Percentiles rank a stretch among this genome's conserved stretches.
These are phyloP conservation scores for Apolygus lucorum DNA, from an alignment of 1,140 invertebrate species.

Conservation along the genomic window DNA sequence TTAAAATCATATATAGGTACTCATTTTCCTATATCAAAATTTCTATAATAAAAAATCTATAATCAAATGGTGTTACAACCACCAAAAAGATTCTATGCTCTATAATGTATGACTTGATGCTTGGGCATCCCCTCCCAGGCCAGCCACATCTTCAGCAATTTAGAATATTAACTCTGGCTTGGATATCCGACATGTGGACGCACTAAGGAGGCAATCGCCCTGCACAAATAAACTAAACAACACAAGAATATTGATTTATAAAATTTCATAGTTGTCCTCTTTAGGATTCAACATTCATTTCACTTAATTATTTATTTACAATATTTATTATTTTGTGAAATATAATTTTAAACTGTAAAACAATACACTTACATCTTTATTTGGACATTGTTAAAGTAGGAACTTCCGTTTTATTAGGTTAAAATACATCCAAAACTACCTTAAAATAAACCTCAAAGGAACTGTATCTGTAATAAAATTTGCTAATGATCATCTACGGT, in stretches of 20 bases:
- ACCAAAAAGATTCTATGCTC: slow-evolving; percentile 2
- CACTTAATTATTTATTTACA: slow-evolving; percentile 22
- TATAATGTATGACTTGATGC: background rate
- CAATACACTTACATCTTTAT: slow-evolving; percentile 15
- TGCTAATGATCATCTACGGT: background rate
- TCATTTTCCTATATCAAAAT: slow-evolving; percentile 21
- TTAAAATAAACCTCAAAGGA: slow-evolving; percentile 15
- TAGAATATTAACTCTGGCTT: background rate
- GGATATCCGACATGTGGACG: background rate
- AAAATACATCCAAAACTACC: slow-evolving; percentile 10
- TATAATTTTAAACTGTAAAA: slow-evolving; percentile 6
- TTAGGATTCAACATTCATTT: background rate
- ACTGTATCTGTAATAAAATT: slow-evolving; percentile 4
- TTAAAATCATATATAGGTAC: background rate
- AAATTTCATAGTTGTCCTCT: background rate
- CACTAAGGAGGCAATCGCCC: background rate
- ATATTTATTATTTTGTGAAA: slow-evolving; percentile 18
- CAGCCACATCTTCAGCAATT: slow-evolving; percentile 1
- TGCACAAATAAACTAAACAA: slow-evolving; percentile 5
- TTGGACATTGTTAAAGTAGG: slow-evolving; percentile 10
- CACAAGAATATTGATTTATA: slow-evolving; percentile 13
- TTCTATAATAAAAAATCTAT: slow-evolving; percentile 25
- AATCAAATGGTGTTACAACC: slow-evolving; percentile 26
- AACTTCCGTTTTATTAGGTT: slow-evolving; percentile 16
- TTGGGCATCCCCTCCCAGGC: background rate